Evolutionary conservation across 2,888 invertebrate species (phyloP).

Genomic region (Acrobasis repandana): DNA sequence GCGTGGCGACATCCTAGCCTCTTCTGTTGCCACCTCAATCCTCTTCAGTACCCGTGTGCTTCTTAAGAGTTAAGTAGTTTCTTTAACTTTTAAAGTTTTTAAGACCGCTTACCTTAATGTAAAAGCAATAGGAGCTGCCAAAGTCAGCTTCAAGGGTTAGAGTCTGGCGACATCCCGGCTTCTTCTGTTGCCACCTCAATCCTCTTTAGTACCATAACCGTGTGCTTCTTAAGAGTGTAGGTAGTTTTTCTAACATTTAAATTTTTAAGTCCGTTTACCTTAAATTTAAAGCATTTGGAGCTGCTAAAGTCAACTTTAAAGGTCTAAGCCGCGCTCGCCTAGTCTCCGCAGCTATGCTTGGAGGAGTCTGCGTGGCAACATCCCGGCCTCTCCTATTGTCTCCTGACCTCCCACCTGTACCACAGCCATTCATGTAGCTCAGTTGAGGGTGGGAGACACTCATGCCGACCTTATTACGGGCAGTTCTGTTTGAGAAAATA

Average conservation of each 20-base stretch:
- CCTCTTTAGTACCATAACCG: not conserved
- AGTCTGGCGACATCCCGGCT: constrained; percentile 45
- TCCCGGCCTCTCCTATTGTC: constrained; percentile 76
- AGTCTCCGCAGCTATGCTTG: constrained; percentile 87
- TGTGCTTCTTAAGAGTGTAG: too few species aligned
- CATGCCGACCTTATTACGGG: constrained; percentile 78
- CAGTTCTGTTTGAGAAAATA: constrained; percentile 44
- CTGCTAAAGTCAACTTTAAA: constrained; percentile 61
- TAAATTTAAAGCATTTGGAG: constrained; percentile 69
- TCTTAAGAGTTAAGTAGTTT: too few species aligned
- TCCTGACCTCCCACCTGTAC: constrained; percentile 45
- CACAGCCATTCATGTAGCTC: constrained; percentile 84
- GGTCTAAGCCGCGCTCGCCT: constrained; percentile 63
- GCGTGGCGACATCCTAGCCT: constrained; percentile 86
- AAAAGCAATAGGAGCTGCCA: constrained; percentile 68
- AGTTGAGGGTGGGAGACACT: constrained; percentile 83
- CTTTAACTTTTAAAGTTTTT: too few species aligned
- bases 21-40: constrained; percentile 49
- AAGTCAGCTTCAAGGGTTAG: constrained; percentile 61
- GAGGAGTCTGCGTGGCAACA: constrained; percentile 88
- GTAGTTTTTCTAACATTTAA: too few species aligned
- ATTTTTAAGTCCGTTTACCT: too few species aligned
- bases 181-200: not conserved
- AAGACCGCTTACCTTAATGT: constrained; percentile 58
- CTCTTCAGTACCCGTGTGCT: constrained; percentile 49